Evolutionary conservation across 1,140 invertebrate species (phyloP).

Genomic region (Triops cancriformis): DNA sequence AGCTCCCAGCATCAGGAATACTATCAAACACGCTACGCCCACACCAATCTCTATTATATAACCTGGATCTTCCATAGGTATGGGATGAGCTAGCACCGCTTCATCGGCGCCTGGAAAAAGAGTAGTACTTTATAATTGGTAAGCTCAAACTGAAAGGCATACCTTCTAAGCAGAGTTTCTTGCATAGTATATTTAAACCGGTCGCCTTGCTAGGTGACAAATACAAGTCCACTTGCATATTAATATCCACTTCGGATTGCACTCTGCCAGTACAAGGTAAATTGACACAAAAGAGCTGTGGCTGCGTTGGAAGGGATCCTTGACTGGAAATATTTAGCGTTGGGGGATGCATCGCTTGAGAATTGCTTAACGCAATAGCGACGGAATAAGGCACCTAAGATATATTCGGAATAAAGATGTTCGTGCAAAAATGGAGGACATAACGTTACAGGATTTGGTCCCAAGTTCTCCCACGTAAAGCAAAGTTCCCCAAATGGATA

Average conservation of each 20-base stretch:
- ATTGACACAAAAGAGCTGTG: constrained; percentile 69
- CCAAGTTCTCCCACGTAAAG: constrained; percentile 78
- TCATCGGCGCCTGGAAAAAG: neutral
- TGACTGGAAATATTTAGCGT: constrained; percentile 68
- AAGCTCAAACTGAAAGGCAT: constrained; percentile 19
- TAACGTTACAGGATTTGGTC: constrained; percentile 58
- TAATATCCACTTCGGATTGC: constrained; percentile 72
- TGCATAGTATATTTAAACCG: constrained; percentile 63
- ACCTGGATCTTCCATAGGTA: neutral
- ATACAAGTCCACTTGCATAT: constrained; percentile 72
- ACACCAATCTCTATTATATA: neutral
- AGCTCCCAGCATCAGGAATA: neutral
- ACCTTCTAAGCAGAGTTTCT: constrained; percentile 73
- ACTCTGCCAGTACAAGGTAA: constrained; percentile 69
- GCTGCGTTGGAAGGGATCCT: constrained; percentile 65
- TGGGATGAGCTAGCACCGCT: neutral
- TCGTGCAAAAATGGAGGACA: neutral
- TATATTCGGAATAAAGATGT: neutral
- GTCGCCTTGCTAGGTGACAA: constrained; percentile 54
- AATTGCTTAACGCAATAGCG: neutral
- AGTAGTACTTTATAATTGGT: neutral
- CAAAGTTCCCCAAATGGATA: constrained; percentile 69
- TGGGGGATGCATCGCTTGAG: constrained; percentile 51
- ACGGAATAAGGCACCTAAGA: constrained; percentile 23
- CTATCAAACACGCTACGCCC: neutral